Percentiles rank a stretch among this genome's conserved stretches.
These are phyloP conservation scores for Ammodytes marinus DNA, from an alignment of 2,113 vertebrate species.

Conservation along the genomic window DNA sequence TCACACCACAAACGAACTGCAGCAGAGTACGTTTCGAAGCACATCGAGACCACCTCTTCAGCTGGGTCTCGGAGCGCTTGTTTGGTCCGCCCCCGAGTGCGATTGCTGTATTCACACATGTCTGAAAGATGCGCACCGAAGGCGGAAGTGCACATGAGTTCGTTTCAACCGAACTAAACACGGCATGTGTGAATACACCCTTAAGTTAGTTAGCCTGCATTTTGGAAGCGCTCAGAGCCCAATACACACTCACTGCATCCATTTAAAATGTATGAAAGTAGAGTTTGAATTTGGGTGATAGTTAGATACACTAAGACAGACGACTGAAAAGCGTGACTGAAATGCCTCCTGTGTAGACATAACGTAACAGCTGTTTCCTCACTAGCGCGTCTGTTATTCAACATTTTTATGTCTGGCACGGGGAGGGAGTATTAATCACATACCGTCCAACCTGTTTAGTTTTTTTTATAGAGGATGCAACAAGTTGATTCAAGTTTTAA, in stretches of 20 bases:
- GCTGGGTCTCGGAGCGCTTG: too few species aligned
- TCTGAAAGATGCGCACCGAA: too few species aligned
- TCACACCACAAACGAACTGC: too few species aligned
- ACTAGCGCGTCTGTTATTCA: not conserved
- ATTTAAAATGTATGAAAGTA: not conserved
- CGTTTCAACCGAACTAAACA: too few species aligned
- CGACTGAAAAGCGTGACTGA: not conserved
- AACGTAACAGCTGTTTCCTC: not conserved
- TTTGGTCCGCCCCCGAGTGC: too few species aligned
- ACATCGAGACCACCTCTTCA: too few species aligned
- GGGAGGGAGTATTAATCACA: not conserved
- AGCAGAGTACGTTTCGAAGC: too few species aligned
- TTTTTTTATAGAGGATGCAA: not conserved
- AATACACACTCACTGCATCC: not conserved
- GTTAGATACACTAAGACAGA: not conserved
- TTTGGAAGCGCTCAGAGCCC: not conserved
- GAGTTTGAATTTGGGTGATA: not conserved
- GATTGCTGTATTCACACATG: too few species aligned
- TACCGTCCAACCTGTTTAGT: not conserved
- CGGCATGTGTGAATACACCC: too few species aligned
- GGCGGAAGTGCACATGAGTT: too few species aligned
- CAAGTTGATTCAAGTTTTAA: not conserved
- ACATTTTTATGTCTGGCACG: not conserved
- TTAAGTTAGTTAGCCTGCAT: not conserved
- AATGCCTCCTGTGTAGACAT: not conserved